These are phyloP conservation scores for Nilaparvata lugens DNA, from an alignment of 1,140 invertebrate species.

Conservation along the genomic window DNA sequence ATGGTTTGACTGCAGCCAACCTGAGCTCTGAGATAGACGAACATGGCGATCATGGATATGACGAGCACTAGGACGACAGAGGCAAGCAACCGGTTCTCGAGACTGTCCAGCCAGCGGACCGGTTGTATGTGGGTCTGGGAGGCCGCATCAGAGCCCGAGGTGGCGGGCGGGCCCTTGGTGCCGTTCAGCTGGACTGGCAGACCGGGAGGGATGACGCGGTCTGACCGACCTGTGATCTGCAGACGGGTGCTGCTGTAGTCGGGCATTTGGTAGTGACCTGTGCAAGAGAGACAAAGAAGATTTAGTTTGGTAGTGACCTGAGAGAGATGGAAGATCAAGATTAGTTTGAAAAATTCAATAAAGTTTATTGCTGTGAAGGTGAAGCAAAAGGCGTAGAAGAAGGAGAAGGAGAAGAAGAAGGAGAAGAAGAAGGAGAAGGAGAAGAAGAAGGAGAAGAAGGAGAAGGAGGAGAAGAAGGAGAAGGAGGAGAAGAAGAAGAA, in stretches of 20 bases:
- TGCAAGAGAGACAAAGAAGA: conserved; percentile 26
- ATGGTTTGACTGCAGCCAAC: too few species aligned
- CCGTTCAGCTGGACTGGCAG: conserved; percentile 11
- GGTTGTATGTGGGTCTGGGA: neutral
- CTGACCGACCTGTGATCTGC: conserved; percentile 45
- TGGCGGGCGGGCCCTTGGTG: conserved; percentile 7
- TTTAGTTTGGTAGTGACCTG: too few species aligned
- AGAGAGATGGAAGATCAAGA: too few species aligned
- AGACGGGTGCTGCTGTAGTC: conserved; percentile 43
- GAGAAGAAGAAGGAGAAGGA: too few species aligned
- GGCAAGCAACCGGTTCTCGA: conserved; percentile 34
- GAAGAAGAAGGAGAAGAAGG: too few species aligned
- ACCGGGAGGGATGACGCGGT: conserved; percentile 31
- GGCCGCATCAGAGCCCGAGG: too few species aligned
- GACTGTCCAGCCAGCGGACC: conserved; percentile 1
- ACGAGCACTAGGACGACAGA: conserved; percentile 54
- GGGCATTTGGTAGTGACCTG: conserved; percentile 74
- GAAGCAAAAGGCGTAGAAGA: too few species aligned
- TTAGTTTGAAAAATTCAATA: too few species aligned
- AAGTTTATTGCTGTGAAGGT: too few species aligned
- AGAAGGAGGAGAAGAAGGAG: too few species aligned
- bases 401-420: too few species aligned
- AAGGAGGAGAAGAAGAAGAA: too few species aligned
- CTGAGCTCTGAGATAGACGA: conserved; percentile 33
- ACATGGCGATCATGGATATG: conserved; percentile 30